phyloP scores from a whole-genome alignment of 2,888 invertebrate species.

The Abscondita cerata region DNA sequence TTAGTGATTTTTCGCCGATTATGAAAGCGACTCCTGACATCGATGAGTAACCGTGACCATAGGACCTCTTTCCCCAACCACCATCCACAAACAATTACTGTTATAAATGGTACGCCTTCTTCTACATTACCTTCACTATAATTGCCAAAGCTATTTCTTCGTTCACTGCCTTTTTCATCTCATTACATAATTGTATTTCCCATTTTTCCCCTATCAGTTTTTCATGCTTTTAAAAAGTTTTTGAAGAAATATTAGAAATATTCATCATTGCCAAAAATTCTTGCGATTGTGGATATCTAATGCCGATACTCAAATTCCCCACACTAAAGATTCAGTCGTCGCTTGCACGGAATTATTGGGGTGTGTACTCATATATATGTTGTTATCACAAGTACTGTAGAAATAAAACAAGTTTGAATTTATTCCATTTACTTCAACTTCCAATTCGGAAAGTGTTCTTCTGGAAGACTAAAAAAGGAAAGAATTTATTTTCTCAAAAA shows the following conservation, averaged over 20 bases:
- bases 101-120: constrained; percentile 3
- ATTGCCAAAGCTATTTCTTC: constrained; percentile 8
- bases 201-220: too few species aligned
- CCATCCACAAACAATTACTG: not conserved
- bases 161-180: not conserved
- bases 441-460: too few species aligned
- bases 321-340: not conserved
- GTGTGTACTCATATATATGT: not conserved
- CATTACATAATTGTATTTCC: not conserved
- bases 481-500: too few species aligned
- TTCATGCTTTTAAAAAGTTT: too few species aligned
- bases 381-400: constrained; percentile 1
- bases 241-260: constrained; percentile 4
- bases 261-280: constrained; percentile 4
- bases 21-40: constrained; percentile 10
- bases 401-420: too few species aligned
- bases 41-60: constrained; percentile 3
- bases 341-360: not conserved
- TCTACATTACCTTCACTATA: not conserved
- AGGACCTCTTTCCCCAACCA: constrained; percentile 9
- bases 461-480: too few species aligned
- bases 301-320: constrained; percentile 7
- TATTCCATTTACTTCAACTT: too few species aligned
- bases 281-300: constrained; percentile 4
- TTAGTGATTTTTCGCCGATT: not conserved